Base-by-base conservation (phyloP, 2,888 invertebrate species). In the Parasteatoda lunata region DNA sequence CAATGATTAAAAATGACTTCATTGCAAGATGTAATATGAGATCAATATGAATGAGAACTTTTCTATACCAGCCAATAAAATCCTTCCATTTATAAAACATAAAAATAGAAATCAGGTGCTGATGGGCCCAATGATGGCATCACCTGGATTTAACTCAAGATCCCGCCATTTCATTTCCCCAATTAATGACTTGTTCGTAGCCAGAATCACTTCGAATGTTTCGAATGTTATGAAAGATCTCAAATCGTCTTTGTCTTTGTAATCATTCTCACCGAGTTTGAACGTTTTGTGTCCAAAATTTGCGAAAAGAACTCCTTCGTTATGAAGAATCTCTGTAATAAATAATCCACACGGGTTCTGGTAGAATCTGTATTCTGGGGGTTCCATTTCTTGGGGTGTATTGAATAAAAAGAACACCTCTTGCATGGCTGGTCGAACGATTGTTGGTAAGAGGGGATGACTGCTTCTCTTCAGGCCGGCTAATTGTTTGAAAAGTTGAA, bases 241-340 rank as follows among this genome's bases (percentile, higher is more conserved):
- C 9, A 45, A 68, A 9, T 15, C 47, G 45, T 15, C 15, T 11
- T 51, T 13, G 7, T 47, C 68, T 5, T 48, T 49, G 30, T 75
- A 70, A 3, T 54, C 8, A 1, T 69, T 65, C 51, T 83, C 79
- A 2, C 51, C 52, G n/a, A 79, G 47, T 15, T 13, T 45, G 49
- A 71, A 11, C 0, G 59, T 15, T n/a, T 88, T 73, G 9, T 64
- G 30, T 11, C 84, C 84, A 11, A 84, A 84, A 48, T 88, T 88
- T 3, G 77, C 88, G 49, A 84, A 11, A 45, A 84, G 30, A 9
- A 88, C 64, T 4, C 68, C 51, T 5, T 76, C 76, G 0, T 45
- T 15, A 5, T 68, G 30, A 9, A 49, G 52, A 9, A 69, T 72
- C 11, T 70, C 47, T 5, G 66, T 54, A 1, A 69, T 64, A 1